These are phyloP conservation scores for Octopus sinensis DNA, from an alignment of 1,140 invertebrate genomes.

Conservation along the genomic window DNA sequence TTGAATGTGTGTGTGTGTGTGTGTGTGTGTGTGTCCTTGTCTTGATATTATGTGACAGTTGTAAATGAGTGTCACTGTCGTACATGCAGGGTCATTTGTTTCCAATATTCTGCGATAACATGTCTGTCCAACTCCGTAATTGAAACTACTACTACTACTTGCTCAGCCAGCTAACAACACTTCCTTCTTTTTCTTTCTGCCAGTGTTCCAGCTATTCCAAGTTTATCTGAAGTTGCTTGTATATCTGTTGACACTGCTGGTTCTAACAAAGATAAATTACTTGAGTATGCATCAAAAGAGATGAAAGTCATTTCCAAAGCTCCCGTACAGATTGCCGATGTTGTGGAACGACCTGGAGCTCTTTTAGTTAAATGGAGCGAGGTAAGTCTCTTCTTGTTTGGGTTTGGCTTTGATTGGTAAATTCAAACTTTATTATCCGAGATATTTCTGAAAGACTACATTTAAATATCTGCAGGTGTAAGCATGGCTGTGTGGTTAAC, in stretches of 20 bases:
- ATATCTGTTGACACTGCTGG: conserved; percentile 37
- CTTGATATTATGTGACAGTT: too few species aligned
- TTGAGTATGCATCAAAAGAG: conserved; percentile 33
- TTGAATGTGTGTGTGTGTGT: too few species aligned
- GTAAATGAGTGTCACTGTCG: too few species aligned
- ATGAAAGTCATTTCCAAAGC: conserved; percentile 39
- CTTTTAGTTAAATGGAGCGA: conserved; percentile 46
- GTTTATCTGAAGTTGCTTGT: conserved; percentile 43
- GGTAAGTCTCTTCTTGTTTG: conserved; percentile 25
- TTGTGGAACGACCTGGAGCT: conserved; percentile 43
- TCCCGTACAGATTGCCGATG: conserved; percentile 45
- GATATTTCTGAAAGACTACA: too few species aligned
- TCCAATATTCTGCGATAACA: too few species aligned
- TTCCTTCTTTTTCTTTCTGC: conserved; percentile 14
- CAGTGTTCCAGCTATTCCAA: conserved; percentile 50
- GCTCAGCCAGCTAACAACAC: neutral
- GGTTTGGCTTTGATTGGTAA: too few species aligned
- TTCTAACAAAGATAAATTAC: conserved; percentile 30
- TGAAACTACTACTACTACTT: neutral
- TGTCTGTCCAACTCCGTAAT: too few species aligned
- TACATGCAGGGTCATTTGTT: too few species aligned
- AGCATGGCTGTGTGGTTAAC: too few species aligned
- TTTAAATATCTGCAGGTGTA: too few species aligned
- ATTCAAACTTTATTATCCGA: too few species aligned
- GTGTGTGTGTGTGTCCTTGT: too few species aligned